Evolutionary conservation across 2,113 vertebrate genomes (phyloP).

Genomic region (Corythaeola cristata): DNA sequence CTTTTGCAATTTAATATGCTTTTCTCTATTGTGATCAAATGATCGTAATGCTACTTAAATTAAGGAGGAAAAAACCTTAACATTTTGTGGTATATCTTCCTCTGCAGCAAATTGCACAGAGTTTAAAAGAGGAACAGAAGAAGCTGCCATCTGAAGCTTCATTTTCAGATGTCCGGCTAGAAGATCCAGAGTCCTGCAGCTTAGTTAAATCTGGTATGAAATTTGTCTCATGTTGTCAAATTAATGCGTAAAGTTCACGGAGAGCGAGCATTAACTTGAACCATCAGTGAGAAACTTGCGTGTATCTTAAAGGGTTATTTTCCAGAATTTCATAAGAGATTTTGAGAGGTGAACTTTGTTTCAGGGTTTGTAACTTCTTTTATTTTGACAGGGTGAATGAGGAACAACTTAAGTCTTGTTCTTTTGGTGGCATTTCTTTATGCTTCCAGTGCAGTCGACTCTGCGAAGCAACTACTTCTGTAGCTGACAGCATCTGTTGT

Average conservation of each 20-base stretch:
- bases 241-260: background rate
- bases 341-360: background rate
- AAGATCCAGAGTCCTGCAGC: conserved; percentile 80
- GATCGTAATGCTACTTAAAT: background rate
- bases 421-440: background rate
- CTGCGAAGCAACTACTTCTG: background rate
- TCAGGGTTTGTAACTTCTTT: background rate
- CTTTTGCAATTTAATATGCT: background rate
- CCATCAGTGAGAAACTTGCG: background rate
- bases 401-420: background rate
- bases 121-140: conserved; percentile 94
- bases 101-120: conserved; percentile 92
- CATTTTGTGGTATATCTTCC: background rate
- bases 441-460: background rate
- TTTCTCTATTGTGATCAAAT: background rate
- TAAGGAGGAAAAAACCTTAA: background rate
- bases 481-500: background rate
- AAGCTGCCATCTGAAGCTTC: conserved; percentile 79
- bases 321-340: background rate
- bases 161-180: conserved; percentile 89
- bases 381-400: background rate
- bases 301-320: background rate
- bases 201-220: conserved; percentile 82
- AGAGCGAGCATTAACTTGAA: background rate
- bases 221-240: background rate